Base-by-base conservation (phyloP, 2,888 invertebrate genomes). In the Clusia tigrina region DNA sequence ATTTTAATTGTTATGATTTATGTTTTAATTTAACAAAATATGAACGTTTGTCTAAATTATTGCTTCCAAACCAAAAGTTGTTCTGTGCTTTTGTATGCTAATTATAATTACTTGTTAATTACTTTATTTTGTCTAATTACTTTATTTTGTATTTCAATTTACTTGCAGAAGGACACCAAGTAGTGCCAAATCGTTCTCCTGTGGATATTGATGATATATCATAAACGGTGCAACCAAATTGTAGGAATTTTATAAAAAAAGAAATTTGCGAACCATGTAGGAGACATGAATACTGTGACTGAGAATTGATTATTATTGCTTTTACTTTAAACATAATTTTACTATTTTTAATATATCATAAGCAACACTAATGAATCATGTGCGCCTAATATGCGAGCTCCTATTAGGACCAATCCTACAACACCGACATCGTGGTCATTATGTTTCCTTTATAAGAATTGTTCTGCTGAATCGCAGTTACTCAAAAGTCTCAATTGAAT, bases 271-370 rank as follows among this genome's bases (percentile, higher is more conserved):
- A 18, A 48, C 5, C 5, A 48, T 48, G 64, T 65, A 71, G 67
- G 51, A 64, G 69, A 72, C 60, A 63, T 69, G 60, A 66, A 60
- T 23, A 58, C 67, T 70, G 68, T 70, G 74, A 74, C 74, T 76
- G 74, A 74, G 22, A 65, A 71, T 74, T 71, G 73, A 74, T 74
- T 75, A 48, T 22, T 48, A 18, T 22, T 42, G n/a, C 18, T 48
- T 20, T 48, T 48, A 48, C 48, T 48, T 48, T 48, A 48, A 48
- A 20, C 22, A 10, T 42, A 12, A 32, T 42, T 15, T n/a, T 42
- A 20, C 18, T 18, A 20, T 42, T 42, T 3, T 12, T 48, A 18
- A 48, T 48, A 20, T 48, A 20, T 20, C 18, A 15, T 6, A 20
- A 20, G 18, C 22, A 42, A 42, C 42, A 42, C n/a, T n/a, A 15